A percentile compares a stretch with the other conserved stretches of the same genome.
Conservation (phyloP, 2,797 vertebrate species). For the Erpetoichthys calabaricus region DNA sequence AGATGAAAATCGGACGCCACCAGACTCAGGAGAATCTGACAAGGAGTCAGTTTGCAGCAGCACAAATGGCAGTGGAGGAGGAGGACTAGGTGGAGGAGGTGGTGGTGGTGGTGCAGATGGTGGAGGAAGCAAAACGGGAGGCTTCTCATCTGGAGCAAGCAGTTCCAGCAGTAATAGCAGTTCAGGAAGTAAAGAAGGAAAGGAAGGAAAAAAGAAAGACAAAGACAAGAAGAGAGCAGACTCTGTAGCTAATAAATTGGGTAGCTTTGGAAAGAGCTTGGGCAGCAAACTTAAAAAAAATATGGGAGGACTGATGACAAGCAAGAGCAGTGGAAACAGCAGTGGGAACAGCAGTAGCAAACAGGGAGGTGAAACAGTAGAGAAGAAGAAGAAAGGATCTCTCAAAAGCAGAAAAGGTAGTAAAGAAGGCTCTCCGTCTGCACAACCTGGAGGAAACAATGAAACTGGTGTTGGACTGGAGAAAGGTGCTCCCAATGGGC, state of each 20-base stretch:
- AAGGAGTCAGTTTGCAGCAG: slow-evolving; percentile 94
- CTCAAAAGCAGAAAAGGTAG: slow-evolving; percentile 66
- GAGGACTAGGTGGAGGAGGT: slow-evolving; percentile 12
- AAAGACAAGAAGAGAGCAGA: slow-evolving; percentile 78
- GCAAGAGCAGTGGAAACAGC: slow-evolving; percentile 51
- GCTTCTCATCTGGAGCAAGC: slow-evolving; percentile 18
- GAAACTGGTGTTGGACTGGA: slow-evolving; percentile 7
- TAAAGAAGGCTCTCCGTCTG: slow-evolving; percentile 55
- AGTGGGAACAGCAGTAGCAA: slow-evolving; percentile 11
- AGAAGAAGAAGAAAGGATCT: slow-evolving; percentile 78
- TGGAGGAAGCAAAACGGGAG: slow-evolving; percentile 34
- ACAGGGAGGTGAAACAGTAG: slow-evolving; percentile 41
- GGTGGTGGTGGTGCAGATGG: slow-evolving; percentile 22
- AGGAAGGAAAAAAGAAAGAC: slow-evolving; percentile 63
- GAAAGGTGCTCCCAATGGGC: slow-evolving; percentile 22
- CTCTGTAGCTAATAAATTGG: slow-evolving; percentile 88
- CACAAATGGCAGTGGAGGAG: slow-evolving; percentile 66
- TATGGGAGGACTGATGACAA: slow-evolving; percentile 83
- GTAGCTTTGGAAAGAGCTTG: slow-evolving; percentile 88
- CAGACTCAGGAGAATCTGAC: slow-evolving; percentile 85
- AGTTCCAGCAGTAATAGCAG: slow-evolving; percentile 43
- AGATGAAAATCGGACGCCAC: slow-evolving; percentile 73
- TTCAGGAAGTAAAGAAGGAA: slow-evolving; percentile 41
- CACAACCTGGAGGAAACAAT: slow-evolving; percentile 34
- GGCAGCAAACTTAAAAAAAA: slow-evolving; percentile 92